Evolutionary conservation across 2,888 invertebrate genomes (phyloP), one percentile per base, ranked within the genome.

Genomic region (Scelioninae gen. 2): DNA sequence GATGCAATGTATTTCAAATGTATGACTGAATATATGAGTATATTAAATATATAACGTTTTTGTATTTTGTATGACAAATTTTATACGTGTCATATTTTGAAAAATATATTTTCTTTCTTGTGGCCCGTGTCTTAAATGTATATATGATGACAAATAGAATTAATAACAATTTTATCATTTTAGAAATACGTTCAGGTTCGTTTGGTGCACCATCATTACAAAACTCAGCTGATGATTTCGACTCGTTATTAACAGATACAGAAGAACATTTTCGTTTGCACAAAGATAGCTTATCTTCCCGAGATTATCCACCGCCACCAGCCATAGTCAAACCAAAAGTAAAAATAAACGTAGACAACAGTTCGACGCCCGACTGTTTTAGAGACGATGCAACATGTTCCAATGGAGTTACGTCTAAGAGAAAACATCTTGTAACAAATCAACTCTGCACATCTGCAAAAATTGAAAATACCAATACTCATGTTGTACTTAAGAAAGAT

Each of bases 181-280:
- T 87, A 89, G 93, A 91, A 78, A 89, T 90, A 0, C 88, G 93
- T 77, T 93, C 93, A 1, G 93, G 93, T 82, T 93, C 93, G 0
- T 90, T 91, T 79, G 86, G 90, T 0, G 89, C 90, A 28, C 65
- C 73, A 3, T 85, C 87, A 83, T 84, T 89, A 83, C 88, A 90
- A 83, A 80, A 78, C 39, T 74, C 78, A 6, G 83, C 90, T 76
- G 86, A 93, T 84, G 85, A 92, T 80, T 86, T 90, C 83, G 88
- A 90, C 25, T 89, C 89, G 0, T 83, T 90, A 4, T 84, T 92
- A 18, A 85, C 87, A 68, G 89, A 90, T 86, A 84, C 90, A 67
- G 85, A 90, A 85, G 84, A 89, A 80, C 87, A 91, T 83, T 79
- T 89, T 16, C 87, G 89, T 68, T 85, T 86, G 6, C 89, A 90